phyloP scores from a whole-genome alignment of 1,140 invertebrate genomes.

The Drosophila ficusphila region DNA sequence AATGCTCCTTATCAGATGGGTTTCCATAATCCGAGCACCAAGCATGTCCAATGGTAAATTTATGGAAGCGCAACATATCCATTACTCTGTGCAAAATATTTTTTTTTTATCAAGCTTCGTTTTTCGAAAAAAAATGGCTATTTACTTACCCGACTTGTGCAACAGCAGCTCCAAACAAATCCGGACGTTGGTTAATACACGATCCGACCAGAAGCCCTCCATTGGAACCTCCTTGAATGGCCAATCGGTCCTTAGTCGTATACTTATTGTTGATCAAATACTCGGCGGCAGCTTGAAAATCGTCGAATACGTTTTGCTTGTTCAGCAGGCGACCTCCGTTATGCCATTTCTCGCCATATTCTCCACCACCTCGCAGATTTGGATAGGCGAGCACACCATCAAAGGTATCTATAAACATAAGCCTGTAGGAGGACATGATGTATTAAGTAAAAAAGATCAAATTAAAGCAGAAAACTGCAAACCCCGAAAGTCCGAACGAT shows the following conservation, averaged over 20 bases:
- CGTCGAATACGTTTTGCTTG: conserved; percentile 99
- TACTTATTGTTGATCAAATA: conserved; percentile 94
- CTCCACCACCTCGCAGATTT: conserved; percentile 98
- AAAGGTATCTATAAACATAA: conserved; percentile 96
- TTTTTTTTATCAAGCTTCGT: background rate
- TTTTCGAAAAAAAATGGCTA: background rate
- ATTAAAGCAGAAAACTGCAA: background rate
- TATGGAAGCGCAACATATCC: conserved; percentile 99
- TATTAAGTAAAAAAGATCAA: too few species aligned
- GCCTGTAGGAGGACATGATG: conserved; percentile 26
- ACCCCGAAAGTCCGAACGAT: conserved; percentile 86
- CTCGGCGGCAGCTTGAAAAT: conserved; percentile 97
- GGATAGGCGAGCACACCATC: conserved; percentile 95
- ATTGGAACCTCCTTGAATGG: conserved; percentile 97
- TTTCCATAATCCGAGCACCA: conserved; percentile 98
- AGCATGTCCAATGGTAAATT: conserved; percentile 98
- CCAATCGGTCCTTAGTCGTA: conserved; percentile 90
- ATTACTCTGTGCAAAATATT: conserved; percentile 89
- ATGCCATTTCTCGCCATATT: conserved; percentile 99
- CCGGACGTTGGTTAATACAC: conserved; percentile 96
- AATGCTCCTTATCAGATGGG: conserved; percentile 94
- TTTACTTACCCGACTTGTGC: conserved; percentile 94
- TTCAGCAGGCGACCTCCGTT: conserved; percentile 95
- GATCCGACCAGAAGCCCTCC: conserved; percentile 97
- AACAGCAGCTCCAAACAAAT: conserved; percentile 96